Evolutionary conservation across 1,140 invertebrate genomes (phyloP), one percentile per base, ranked within the genome.

Genomic region (Drosophila insularis): DNA sequence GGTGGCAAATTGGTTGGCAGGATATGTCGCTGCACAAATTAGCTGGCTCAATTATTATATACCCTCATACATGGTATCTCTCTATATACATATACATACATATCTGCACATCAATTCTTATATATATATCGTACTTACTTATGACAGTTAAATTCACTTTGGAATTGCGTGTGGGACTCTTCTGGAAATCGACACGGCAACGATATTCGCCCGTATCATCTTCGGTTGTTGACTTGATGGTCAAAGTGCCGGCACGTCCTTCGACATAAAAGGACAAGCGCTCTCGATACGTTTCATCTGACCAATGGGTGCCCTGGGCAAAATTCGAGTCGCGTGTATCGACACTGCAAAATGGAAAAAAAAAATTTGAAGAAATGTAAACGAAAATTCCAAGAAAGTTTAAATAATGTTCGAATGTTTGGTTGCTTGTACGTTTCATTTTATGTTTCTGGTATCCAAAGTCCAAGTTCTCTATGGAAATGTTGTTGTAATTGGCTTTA

Each of bases 71-170:
- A 32, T 27, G 6, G 4, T 27, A 23, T 4, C 23, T 23, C 0
- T 39, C 19, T 46, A 54, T 75, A 58, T 10, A 8, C 0, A 3
- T 7, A 17, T 7, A 19, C 1, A 17, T 8, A 19, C 11, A 2
- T 19, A 50, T 50, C 3, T 21, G 23, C 2, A 31, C 10, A 27
- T 37, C n/a, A 35, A 73, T 61, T 46, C 43, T 40, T 23, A 56
- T 70, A 56, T 59, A 76, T 78, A 37, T 37, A 4, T 8, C 14
- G 17, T 39, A 96, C 96, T 97, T 94, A 98, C 97, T 95, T 81
- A 98, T 96, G 68, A 98, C 95, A 74, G 96, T 97, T 67, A 98
- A 93, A 92, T 97, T 97, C 82, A 98, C 95, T 93, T 96, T 95
- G 62, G 95, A 95, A 92, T 98, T 97, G 79, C 96, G 94, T 2